phyloP scores from a whole-genome alignment of 2,888 invertebrate genomes.

The Clitarchus hookeri region DNA sequence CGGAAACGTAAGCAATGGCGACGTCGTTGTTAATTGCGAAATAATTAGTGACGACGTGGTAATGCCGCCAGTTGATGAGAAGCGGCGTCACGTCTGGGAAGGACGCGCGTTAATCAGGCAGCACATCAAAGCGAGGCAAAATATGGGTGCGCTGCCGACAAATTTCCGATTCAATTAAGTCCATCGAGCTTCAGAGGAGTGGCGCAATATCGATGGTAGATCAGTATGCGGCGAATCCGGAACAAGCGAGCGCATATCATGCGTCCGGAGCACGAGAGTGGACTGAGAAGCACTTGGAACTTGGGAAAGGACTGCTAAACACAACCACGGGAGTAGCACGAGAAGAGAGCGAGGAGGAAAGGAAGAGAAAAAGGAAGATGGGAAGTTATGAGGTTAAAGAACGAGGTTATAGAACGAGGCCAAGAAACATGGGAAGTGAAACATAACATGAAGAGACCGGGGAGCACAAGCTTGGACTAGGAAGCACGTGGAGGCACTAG shows the following conservation, averaged over 20 bases:
- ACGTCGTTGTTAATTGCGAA: background rate
- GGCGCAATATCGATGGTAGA: background rate
- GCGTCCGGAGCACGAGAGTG: background rate
- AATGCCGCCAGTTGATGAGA: background rate
- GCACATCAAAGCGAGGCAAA: slow-evolving; percentile 2
- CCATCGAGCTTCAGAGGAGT: background rate
- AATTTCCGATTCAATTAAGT: slow-evolving; percentile 14
- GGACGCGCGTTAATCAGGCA: background rate
- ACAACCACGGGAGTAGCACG: no score
- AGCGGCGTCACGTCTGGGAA: background rate
- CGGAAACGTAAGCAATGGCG: background rate
- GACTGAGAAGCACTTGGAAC: no score
- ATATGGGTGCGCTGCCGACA: background rate
- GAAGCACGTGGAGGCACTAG: no score
- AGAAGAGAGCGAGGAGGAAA: no score
- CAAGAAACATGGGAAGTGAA: no score
- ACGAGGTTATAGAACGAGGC: no score
- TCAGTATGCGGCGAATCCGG: background rate
- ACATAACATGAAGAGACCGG: no score
- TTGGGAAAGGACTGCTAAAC: no score
- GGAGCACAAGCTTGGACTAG: no score
- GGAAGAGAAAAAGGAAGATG: no score
- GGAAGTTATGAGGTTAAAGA: no score
- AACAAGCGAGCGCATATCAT: background rate
- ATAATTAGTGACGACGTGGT: background rate